These are phyloP conservation scores for Marronus borbonicus DNA, from an alignment of 2,888 invertebrate species.

Conservation along the genomic window DNA sequence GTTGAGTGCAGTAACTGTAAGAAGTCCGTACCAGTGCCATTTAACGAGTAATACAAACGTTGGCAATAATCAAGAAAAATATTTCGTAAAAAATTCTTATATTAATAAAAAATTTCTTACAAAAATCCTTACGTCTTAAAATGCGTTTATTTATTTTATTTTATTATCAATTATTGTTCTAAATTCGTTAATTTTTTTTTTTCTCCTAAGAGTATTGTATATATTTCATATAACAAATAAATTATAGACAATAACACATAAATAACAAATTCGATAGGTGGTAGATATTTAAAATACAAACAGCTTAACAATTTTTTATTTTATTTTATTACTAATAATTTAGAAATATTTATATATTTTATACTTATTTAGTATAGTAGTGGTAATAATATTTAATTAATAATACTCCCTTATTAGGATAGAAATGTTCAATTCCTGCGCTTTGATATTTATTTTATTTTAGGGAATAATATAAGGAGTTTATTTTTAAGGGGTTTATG, in stretches of 20 bases:
- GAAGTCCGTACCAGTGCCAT: too few species aligned
- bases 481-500: not conserved
- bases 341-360: slow-evolving; percentile 11
- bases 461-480: not conserved
- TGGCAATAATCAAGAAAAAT: too few species aligned
- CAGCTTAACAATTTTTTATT: not conserved
- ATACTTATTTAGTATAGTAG: not conserved
- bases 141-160: not conserved
- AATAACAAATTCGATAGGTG: too few species aligned
- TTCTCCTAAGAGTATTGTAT: too few species aligned
- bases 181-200: slow-evolving; percentile 24
- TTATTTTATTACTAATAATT: slow-evolving; percentile 16
- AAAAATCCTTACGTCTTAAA: too few species aligned
- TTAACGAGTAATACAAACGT: too few species aligned
- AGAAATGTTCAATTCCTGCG: slow-evolving; percentile 34
- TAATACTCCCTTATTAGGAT: slow-evolving; percentile 24
- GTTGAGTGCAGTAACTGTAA: too few species aligned
- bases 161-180: slow-evolving; percentile 29
- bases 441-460: slow-evolving; percentile 21
- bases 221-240: not conserved
- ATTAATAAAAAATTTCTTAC: not conserved
- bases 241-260: not conserved
- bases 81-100: not conserved
- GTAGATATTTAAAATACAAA: not conserved
- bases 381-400: not conserved